These are phyloP conservation scores for Pterophyllum scalare DNA, from an alignment of 2,113 vertebrate species.

Conservation along the genomic window DNA sequence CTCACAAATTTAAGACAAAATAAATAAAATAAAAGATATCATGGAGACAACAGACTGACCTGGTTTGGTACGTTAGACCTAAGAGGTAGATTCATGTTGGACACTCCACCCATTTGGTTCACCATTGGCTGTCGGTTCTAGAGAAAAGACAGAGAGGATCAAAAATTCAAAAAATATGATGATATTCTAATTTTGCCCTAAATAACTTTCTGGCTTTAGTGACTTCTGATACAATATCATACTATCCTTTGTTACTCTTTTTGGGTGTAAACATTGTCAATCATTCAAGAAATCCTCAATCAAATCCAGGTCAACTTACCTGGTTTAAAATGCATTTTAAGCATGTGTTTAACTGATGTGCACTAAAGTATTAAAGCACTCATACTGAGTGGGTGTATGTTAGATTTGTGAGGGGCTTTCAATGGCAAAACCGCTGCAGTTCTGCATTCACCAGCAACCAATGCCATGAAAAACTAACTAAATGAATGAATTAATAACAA, in stretches of 20 bases:
- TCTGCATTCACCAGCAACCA: background rate
- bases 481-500: too few species aligned
- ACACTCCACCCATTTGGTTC: constrained; percentile 92
- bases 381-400: background rate
- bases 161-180: background rate
- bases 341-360: background rate
- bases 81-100: constrained; percentile 95
- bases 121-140: constrained; percentile 96
- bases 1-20: background rate
- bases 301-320: too few species aligned
- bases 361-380: background rate
- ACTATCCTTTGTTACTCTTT: too few species aligned
- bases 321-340: background rate
- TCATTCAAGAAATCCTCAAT: too few species aligned
- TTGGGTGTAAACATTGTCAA: too few species aligned
- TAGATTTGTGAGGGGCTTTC: background rate
- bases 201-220: background rate
- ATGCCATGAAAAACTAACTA: too few species aligned
- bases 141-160: background rate
- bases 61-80: constrained; percentile 92
- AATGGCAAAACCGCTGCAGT: too few species aligned
- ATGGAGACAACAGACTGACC: constrained; percentile 77
- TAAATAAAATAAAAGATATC: too few species aligned
- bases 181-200: background rate
- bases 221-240: too few species aligned